A percentile compares a stretch with the other conserved stretches of the same genome.
Evolutionary conservation across 1,140 invertebrate species (phyloP).

Genomic region (Lethrus apterus): DNA sequence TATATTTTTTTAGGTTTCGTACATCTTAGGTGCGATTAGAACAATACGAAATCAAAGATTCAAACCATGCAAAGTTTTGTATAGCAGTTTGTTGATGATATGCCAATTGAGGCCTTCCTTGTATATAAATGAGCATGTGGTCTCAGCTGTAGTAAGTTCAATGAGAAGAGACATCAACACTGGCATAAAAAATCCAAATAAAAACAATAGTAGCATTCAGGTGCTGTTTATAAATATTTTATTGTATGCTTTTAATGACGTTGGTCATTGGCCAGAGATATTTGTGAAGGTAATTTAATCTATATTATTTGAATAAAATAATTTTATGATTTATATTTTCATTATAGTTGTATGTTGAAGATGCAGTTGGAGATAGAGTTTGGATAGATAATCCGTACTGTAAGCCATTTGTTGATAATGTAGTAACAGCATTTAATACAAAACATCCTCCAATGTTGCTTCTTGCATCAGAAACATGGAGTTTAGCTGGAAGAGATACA

Average conservation of each 20-base stretch:
- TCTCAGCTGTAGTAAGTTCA: slow-evolving; percentile 74
- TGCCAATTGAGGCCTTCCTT: slow-evolving; percentile 72
- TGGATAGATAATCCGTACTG: slow-evolving; percentile 93
- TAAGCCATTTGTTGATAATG: slow-evolving; percentile 87
- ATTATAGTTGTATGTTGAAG: slow-evolving; percentile 84
- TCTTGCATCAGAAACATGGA: slow-evolving; percentile 51
- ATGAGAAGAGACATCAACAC: slow-evolving; percentile 69
- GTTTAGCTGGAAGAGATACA: slow-evolving; percentile 44
- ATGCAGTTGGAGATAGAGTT: slow-evolving; percentile 82
- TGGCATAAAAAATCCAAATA: slow-evolving; percentile 61
- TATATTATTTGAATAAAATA: slow-evolving; percentile 12
- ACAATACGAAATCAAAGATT: slow-evolving; percentile 56
- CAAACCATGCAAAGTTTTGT: slow-evolving; percentile 75
- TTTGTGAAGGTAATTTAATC: slow-evolving; percentile 58
- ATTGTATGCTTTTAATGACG: slow-evolving; percentile 70
- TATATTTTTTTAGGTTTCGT: slow-evolving; percentile 36
- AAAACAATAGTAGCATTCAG: slow-evolving; percentile 72
- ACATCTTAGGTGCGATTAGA: slow-evolving; percentile 55
- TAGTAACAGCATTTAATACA: slow-evolving; percentile 82
- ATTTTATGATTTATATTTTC: slow-evolving; percentile 15
- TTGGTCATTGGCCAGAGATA: slow-evolving; percentile 68
- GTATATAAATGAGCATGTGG: slow-evolving; percentile 71
- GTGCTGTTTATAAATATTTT: slow-evolving; percentile 82
- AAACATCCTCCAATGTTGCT: slow-evolving; percentile 59
- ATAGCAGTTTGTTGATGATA: slow-evolving; percentile 71